A percentile compares a stretch with the other conserved stretches of the same genome.
Conservation (phyloP, 2,888 invertebrate genomes). For the Anorthoa munda region DNA sequence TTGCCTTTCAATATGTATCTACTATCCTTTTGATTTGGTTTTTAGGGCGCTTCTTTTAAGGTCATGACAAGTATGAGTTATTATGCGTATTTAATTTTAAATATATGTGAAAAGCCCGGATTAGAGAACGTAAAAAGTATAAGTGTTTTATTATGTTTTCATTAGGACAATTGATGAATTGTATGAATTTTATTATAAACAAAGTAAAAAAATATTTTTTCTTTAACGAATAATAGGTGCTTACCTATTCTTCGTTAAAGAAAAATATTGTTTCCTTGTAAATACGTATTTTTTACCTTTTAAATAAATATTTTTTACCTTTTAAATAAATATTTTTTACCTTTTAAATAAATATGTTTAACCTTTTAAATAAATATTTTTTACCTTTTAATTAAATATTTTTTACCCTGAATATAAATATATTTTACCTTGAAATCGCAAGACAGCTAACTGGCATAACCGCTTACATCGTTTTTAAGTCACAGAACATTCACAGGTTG, state of each 20-base stretch:
- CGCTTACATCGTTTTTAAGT: constrained; percentile 29
- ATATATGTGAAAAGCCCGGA: background rate
- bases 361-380: no score
- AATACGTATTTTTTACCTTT: no score
- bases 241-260: background rate
- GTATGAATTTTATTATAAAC: no score
- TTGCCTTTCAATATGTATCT: constrained; percentile 39
- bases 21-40: constrained; percentile 32
- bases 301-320: no score
- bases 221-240: no score
- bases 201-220: no score
- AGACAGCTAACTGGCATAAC: constrained; percentile 4
- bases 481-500: constrained; percentile 61
- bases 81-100: constrained; percentile 18
- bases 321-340: no score
- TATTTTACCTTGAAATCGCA: constrained; percentile 10
- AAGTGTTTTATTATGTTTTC: background rate
- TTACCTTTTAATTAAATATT: no score
- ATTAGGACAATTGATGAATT: no score
- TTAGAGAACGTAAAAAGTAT: no score
- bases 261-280: no score
- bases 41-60: constrained; percentile 21
- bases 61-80: constrained; percentile 28
- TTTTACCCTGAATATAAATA: background rate
- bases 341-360: no score